Conservation (phyloP, 37 sponge, comb jelly and placozoan genomes). For the Dysidea cf. avara region DNA sequence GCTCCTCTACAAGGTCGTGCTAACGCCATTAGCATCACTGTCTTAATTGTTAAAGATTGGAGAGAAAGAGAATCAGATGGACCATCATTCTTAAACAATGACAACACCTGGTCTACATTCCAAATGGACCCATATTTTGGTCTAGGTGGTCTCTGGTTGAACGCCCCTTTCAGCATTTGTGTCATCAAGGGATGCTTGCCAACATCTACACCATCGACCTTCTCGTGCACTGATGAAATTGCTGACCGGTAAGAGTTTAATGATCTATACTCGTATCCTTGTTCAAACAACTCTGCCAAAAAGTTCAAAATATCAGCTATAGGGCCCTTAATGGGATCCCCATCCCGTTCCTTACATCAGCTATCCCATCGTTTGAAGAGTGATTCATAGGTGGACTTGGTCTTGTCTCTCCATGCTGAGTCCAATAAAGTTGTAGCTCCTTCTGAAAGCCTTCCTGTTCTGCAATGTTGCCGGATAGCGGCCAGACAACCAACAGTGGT, state of each 20-base stretch:
- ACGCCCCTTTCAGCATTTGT: no score
- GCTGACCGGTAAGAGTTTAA: background rate
- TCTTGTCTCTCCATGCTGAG: conserved; percentile 22
- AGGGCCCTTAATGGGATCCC: no score
- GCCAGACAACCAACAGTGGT: conserved; percentile 13
- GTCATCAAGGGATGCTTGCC: no score
- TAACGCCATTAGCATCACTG: conserved; percentile 4
- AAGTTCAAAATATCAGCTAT: no score
- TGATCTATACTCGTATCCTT: background rate
- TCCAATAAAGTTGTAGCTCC: conserved; percentile 18
- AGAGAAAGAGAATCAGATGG: background rate
- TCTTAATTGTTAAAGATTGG: background rate
- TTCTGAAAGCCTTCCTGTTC: conserved; percentile 9
- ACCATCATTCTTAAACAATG: background rate
- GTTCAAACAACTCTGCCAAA: conserved; percentile 31
- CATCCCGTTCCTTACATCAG: conserved; percentile 19
- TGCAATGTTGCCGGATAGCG: conserved; percentile 32
- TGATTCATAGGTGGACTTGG: conserved; percentile 33
- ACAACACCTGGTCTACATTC: background rate
- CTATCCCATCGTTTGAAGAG: conserved; percentile 27
- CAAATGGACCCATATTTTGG: background rate
- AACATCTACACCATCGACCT: no score
- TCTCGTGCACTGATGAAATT: background rate
- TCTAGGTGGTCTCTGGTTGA: background rate
- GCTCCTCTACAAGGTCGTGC: background rate